Evolutionary conservation across 1,140 invertebrate species (phyloP), one percentile per base, ranked within the genome.

Genomic region (Oryzaephilus surinamensis): DNA sequence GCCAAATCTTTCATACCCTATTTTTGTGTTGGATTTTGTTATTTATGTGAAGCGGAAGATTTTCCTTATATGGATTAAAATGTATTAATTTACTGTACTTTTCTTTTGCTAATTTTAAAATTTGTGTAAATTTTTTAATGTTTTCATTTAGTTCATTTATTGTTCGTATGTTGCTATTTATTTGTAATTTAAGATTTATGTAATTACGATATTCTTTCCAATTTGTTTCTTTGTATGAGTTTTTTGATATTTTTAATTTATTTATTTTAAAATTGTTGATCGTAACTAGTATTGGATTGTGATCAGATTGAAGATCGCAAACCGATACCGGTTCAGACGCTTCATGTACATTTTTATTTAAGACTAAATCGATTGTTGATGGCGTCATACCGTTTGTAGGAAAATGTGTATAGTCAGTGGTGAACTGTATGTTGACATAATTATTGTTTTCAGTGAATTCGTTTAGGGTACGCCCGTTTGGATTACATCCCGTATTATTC

Each of bases 221-320:
- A 15, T 43, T 38, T 20, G 41, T 38, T 4, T 38, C 24, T 19
- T 20, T 28, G 17, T 30, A 43, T n/a, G n/a, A n/a, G n/a, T n/a
- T n/a, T n/a, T n/a, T n/a, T n/a, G n/a, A n/a, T n/a, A n/a, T n/a
- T n/a, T n/a, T n/a, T n/a, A n/a, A n/a, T n/a, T n/a, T n/a, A n/a
- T n/a, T n/a, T n/a, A n/a, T n/a, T n/a, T n/a, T n/a, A n/a, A n/a
- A n/a, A n/a, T n/a, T n/a, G n/a, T n/a, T n/a, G n/a, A 32, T 6
- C 12, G 14, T 17, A 7, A 32, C 6, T 17, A 18, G 7, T 32
- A 32, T n/a, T 10, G 16, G 28, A 30, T 30, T 30, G 10, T 30
- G 28, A 30, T 30, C 28, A 6, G 28, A 30, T 7, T 17, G 1
- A 13, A 30, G 8, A 13, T 30, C 8, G 10, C 3, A 11, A n/a